phyloP scores from a whole-genome alignment of 2,888 invertebrate species.

The Argyresthia goedartella region DNA sequence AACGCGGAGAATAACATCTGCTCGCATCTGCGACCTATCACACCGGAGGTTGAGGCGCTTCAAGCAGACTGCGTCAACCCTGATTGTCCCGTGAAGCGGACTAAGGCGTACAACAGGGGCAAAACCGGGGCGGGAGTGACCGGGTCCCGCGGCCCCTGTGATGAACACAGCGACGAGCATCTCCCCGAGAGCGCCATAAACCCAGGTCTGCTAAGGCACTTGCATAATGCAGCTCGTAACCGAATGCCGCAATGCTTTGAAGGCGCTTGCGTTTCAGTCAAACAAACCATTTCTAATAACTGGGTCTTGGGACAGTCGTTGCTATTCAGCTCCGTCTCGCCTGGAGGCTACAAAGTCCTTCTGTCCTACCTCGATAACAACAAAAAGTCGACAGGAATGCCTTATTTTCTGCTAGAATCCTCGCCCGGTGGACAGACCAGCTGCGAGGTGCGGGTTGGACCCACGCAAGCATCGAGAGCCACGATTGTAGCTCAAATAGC shows the following conservation, averaged over 20 bases:
- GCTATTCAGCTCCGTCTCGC: slow-evolving; percentile 58
- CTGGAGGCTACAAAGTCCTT: slow-evolving; percentile 55
- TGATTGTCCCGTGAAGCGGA: too few relatives aligned
- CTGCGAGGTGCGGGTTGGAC: slow-evolving; percentile 52
- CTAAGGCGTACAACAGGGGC: too few relatives aligned
- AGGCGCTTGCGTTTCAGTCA: slow-evolving; percentile 48
- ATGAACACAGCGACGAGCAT: slow-evolving; percentile 24
- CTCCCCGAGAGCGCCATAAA: slow-evolving; percentile 39
- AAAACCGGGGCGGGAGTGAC: slow-evolving; percentile 59
- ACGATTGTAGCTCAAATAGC: slow-evolving; percentile 53
- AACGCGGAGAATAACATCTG: too few relatives aligned
- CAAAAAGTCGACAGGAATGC: slow-evolving; percentile 35
- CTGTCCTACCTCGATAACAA: slow-evolving; percentile 46
- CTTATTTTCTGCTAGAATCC: slow-evolving; percentile 60
- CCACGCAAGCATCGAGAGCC: slow-evolving; percentile 40
- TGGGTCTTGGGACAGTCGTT: slow-evolving; percentile 55
- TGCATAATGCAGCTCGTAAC: slow-evolving; percentile 54
- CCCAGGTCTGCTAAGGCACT: slow-evolving; percentile 52
- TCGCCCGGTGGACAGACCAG: slow-evolving; percentile 62
- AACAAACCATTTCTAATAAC: slow-evolving; percentile 38
- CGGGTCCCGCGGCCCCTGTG: slow-evolving; percentile 40
- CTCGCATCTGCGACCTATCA: too few relatives aligned
- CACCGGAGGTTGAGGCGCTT: too few relatives aligned
- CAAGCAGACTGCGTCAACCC: too few relatives aligned
- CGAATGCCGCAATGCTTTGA: slow-evolving; percentile 61